Evolutionary conservation across 2,797 vertebrate species (phyloP).

Genomic region (Pseudocheirus occidentalis): DNA sequence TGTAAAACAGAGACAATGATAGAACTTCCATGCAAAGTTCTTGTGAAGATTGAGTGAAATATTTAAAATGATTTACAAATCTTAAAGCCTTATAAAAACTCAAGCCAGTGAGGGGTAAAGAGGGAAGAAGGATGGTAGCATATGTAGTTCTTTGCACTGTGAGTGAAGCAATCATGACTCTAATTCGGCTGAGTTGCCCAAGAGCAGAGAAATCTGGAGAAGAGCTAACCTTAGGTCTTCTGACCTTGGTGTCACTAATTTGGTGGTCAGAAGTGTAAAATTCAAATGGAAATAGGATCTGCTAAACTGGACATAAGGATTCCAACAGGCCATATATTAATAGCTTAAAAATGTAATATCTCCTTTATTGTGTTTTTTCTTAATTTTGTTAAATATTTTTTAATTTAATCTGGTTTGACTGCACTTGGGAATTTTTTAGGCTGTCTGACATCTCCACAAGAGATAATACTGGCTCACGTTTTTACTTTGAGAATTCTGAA

Average conservation of each 20-base stretch:
- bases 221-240: background rate
- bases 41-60: background rate
- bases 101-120: background rate
- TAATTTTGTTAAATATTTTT: background rate
- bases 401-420: background rate
- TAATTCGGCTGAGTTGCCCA: background rate
- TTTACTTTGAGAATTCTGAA: background rate
- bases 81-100: background rate
- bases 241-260: background rate
- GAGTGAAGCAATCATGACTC: constrained; percentile 9
- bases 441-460: background rate
- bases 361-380: background rate
- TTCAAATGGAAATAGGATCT: background rate
- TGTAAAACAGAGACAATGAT: background rate
- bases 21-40: background rate
- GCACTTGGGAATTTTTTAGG: background rate
- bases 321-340: background rate
- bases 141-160: background rate
- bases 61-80: background rate
- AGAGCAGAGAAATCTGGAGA: constrained; percentile 19
- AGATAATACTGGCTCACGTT: background rate
- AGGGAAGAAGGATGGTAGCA: background rate
- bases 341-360: background rate
- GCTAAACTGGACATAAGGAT: background rate
- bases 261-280: background rate